Base-by-base conservation (phyloP, 2,888 invertebrate species). In the Cristatella mucedo region DNA sequence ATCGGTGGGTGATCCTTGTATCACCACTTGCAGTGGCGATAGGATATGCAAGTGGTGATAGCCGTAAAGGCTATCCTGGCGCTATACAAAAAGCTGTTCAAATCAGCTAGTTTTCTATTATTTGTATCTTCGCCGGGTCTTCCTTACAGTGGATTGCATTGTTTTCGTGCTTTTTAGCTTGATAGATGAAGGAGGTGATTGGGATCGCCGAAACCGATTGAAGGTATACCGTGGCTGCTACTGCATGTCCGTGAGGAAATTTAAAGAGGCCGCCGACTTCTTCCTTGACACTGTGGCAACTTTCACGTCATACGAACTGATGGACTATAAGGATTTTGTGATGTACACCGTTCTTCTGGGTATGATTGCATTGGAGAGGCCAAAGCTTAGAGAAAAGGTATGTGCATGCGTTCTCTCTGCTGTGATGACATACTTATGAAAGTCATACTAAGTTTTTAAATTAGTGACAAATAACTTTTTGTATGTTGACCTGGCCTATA, bases 201-300 rank as follows among this genome's bases (percentile, higher is more conserved):
- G 97, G 97, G 91, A 97, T 57, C 76, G 97, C 37, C 75, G 95
- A 51, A 97, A 97, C 66, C 78, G 97, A 48, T 71, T 97, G 21
- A 95, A 95, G 69, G 97, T 95, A 15, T 69, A 68, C 54, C 56
- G 70, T 69, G 97, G 93, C 31, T 79, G 91, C 30, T 97, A 95
- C 64, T 83, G 85, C 51, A 80, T 99, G 67, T 83, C 93, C 1
- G 81, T 97, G 29, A 74, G 97, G 46, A 93, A 97, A 63, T 97
- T 97, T 65, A 85, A 85, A 29, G 29, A 77, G 50, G 93, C 97
- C 7, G 89, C 95, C 0, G 80, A 77, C 46, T 77, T 91, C 48
- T 97, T 97, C 64, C 75, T 97, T 53, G 97, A 97, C 60, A 93
- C 95, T 26, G 89, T 97, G 31, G 95, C 95, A 46, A 99, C 97